Base-by-base conservation (phyloP, 2,113 vertebrate genomes). In the Ciconia stormi region DNA sequence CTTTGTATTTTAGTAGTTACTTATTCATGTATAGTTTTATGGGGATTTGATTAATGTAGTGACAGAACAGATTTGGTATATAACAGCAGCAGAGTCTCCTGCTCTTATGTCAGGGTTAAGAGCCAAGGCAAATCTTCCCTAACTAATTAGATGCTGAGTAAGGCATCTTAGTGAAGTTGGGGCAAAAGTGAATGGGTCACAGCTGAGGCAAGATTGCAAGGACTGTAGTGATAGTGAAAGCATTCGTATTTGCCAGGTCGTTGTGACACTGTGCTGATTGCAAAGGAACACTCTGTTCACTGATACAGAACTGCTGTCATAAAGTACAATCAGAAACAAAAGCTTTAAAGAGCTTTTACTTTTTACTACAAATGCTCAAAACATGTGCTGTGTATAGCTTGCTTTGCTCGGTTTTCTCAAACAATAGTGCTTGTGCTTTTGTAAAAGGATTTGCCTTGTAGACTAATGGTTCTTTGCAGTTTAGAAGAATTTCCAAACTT, bases 141-240 rank as follows among this genome's bases (percentile, higher is more conserved):
- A 97, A 98, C 97, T 98, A 98, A 98, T 98, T 98, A 98, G 97
- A 98, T 98, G 98, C 98, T 98, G 98, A 98, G 96, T 97, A 98
- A 98, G 97, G 97, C 98, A 97, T 98, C 98, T 98, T 93, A 85
- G 91, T 97, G 97, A 98, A 98, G 97, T 98, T 98, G 97, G 98
- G 97, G 97, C 98, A 98, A 94, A 98, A 98, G 97, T 94, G 97
- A 98, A 96, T 96, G 98, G 97, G 97, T 98, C 97, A 98, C 94
- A 98, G 97, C 97, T 97, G 97, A 97, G 97, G 95, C 97, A 95
- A 96, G 96, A 97, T 97, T 98, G 97, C 98, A 97, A 96, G 95
- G 97, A 97, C 96, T 98, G 82, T 93, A 93, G 97, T 95, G 98
- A 98, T 98, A 98, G 97, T 97, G 98, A 98, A 98, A 98, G 97